A percentile compares a stretch with the other conserved stretches of the same genome.
phyloP scores from a whole-genome alignment of 2,888 invertebrate genomes.

The Cheilosia vernalis region DNA sequence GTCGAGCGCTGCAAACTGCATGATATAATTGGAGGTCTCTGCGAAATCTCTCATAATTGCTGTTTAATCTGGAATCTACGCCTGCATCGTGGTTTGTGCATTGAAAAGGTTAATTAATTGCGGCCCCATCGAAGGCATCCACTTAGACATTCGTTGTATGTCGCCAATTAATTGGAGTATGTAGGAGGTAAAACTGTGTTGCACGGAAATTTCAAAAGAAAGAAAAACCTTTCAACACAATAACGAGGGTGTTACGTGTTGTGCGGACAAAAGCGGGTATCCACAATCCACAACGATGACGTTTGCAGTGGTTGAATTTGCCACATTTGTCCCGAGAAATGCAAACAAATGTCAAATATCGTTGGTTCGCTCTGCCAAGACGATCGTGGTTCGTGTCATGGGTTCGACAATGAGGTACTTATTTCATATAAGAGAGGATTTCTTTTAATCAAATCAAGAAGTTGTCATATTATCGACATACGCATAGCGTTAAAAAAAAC shows the following conservation, averaged over 20 bases:
- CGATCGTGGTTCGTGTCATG: too few species aligned
- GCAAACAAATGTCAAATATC: too few species aligned
- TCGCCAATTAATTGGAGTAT: constrained; percentile 69
- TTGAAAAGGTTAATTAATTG: constrained; percentile 69
- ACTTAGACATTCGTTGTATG: constrained; percentile 66
- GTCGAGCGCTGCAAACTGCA: constrained; percentile 3
- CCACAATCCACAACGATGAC: not conserved
- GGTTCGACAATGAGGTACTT: too few species aligned
- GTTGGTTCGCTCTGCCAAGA: too few species aligned
- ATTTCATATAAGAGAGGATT: too few species aligned
- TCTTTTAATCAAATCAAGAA: too few species aligned
- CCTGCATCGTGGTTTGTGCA: constrained; percentile 55
- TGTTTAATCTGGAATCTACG: constrained; percentile 66
- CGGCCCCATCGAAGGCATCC: constrained; percentile 60
- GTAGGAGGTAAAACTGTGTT: constrained; percentile 39
- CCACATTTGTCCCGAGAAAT: not conserved
- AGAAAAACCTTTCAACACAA: not conserved
- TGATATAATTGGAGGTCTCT: constrained; percentile 39
- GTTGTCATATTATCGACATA: too few species aligned
- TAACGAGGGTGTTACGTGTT: not conserved
- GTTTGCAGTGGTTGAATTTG: not conserved
- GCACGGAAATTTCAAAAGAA: constrained; percentile 4
- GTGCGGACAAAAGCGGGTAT: not conserved
- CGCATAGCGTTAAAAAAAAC: too few species aligned
- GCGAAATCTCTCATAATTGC: constrained; percentile 51